A percentile compares a stretch with the other conserved stretches of the same genome.
Evolutionary conservation across 92 coral and sea anemone genomes (phyloP).

Genomic region (Bergia sp.): DNA sequence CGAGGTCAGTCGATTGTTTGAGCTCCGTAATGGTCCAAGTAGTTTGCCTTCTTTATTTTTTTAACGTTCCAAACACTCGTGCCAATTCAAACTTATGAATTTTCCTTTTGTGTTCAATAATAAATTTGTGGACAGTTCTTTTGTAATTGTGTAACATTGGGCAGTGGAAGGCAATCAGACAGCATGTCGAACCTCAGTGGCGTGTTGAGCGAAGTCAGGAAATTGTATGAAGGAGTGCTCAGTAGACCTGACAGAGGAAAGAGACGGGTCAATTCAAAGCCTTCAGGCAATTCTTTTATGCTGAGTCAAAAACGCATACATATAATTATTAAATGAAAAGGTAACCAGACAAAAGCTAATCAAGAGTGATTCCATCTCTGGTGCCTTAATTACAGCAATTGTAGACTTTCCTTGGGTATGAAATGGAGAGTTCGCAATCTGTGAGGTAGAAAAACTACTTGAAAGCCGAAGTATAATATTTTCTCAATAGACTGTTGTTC

Average conservation of each 20-base stretch:
- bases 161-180: neutral
- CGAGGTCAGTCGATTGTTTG: neutral
- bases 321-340: neutral
- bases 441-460: neutral
- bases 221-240: slow-evolving; percentile 10
- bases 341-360: neutral
- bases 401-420: neutral
- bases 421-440: neutral
- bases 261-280: slow-evolving; percentile 3
- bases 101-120: neutral
- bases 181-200: neutral
- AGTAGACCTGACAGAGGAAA: neutral
- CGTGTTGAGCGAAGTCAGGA: slow-evolving; percentile 3
- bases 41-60: neutral
- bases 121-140: neutral
- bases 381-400: neutral
- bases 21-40: slow-evolving; percentile 3
- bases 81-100: neutral
- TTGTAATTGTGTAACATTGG: neutral
- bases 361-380: neutral
- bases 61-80: neutral
- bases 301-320: neutral
- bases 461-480: neutral
- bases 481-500: neutral
- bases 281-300: slow-evolving; percentile 8